Percentiles rank a stretch among this genome's conserved stretches.
Evolutionary conservation across 2,113 vertebrate species (phyloP).

Genomic region (Eurypyga helias): DNA sequence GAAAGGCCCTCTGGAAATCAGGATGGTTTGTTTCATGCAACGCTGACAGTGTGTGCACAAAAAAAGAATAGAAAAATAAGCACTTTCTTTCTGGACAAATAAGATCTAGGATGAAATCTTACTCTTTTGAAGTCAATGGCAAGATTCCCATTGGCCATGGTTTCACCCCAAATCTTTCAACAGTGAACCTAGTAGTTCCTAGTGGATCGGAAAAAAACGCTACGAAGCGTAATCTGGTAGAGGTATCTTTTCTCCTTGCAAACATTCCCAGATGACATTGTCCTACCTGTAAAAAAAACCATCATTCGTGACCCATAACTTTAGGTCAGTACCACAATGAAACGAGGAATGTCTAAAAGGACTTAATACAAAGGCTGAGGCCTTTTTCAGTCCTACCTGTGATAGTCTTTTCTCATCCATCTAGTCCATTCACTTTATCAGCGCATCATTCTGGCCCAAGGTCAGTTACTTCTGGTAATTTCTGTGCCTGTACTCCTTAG

Average conservation of each 20-base stretch:
- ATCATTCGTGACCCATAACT: too few species aligned
- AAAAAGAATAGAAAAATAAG: constrained; percentile 49
- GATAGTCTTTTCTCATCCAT: background rate
- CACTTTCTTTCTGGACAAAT: constrained; percentile 26
- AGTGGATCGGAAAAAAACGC: background rate
- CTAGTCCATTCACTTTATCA: background rate
- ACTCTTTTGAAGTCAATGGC: constrained; percentile 35
- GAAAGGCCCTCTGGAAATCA: constrained; percentile 55
- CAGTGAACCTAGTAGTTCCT: background rate
- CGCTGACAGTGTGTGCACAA: background rate
- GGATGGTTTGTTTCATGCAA: constrained; percentile 43
- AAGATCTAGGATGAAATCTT: constrained; percentile 22
- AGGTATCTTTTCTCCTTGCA: background rate
- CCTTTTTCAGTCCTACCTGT: background rate
- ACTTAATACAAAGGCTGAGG: background rate
- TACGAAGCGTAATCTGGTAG: background rate
- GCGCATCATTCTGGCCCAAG: background rate
- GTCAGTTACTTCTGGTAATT: background rate
- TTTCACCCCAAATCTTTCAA: constrained; percentile 31
- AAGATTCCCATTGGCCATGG: constrained; percentile 12
- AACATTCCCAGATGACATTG: background rate
- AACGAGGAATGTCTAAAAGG: background rate
- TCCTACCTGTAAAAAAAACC: background rate
- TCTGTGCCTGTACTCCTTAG: background rate
- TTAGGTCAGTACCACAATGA: background rate